Percentiles rank a stretch among this genome's conserved stretches.
Conservation (phyloP, 2,888 invertebrate genomes). For the Watsonalla cultraria region DNA sequence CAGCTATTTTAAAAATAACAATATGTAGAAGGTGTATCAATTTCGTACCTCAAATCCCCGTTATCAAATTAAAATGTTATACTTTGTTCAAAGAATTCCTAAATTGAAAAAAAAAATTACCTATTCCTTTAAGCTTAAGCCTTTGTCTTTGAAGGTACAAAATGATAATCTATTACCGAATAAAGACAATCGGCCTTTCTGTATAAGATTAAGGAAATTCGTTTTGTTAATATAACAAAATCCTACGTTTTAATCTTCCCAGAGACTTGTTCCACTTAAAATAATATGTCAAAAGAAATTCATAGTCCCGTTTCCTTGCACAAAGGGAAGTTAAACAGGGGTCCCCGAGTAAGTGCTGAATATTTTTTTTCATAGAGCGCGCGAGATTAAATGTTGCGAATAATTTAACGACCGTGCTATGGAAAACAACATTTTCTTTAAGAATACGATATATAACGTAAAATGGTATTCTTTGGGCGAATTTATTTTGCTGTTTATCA, state of each 20-base stretch:
- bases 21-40: too few species aligned
- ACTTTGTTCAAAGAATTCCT: too few species aligned
- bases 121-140: too few species aligned
- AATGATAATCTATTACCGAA: too few species aligned
- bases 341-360: conserved; percentile 28
- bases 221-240: not conserved
- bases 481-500: not conserved
- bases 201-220: not conserved
- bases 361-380: conserved; percentile 32
- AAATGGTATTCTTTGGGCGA: conserved; percentile 2
- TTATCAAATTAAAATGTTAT: too few species aligned
- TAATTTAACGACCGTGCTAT: conserved; percentile 43
- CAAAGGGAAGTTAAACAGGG: conserved; percentile 26
- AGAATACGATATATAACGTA: conserved; percentile 14
- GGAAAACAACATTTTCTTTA: conserved; percentile 33
- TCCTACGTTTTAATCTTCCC: not conserved
- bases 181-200: not conserved
- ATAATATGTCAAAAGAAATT: conserved; percentile 21
- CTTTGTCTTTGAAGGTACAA: too few species aligned
- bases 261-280: conserved; percentile 4
- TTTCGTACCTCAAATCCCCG: too few species aligned
- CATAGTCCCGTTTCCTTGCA: conserved; percentile 15
- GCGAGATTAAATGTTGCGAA: conserved; percentile 48
- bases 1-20: too few species aligned
- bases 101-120: too few species aligned